phyloP scores from a whole-genome alignment of 2,888 invertebrate genomes.

The Neoaliturus tenellus region DNA sequence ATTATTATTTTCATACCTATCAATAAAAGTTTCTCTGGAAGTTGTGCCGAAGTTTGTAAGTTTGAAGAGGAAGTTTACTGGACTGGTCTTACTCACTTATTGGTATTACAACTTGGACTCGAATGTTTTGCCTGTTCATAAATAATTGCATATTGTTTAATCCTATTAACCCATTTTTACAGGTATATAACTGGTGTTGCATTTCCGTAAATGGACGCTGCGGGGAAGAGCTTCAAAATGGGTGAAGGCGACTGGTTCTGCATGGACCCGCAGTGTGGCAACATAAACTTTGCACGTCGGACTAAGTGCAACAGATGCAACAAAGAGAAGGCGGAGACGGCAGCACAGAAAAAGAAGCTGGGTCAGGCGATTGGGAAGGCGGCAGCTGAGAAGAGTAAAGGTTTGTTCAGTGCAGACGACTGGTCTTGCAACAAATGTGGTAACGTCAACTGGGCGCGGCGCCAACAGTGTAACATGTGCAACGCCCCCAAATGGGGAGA shows the following conservation, averaged over 20 bases:
- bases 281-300: conserved; percentile 93
- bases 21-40: too few species aligned
- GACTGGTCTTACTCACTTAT: too few species aligned
- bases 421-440: conserved; percentile 99
- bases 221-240: conserved; percentile 65
- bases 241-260: conserved; percentile 80
- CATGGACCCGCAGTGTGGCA: conserved; percentile 72
- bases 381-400: conserved; percentile 98
- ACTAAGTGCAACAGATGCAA: conserved; percentile 87
- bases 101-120: too few species aligned
- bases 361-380: conserved; percentile 98
- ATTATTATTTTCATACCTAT: too few species aligned
- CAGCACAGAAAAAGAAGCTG: conserved; percentile 84
- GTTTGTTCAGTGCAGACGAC: conserved; percentile 98
- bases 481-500: conserved; percentile 98
- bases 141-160: too few species aligned
- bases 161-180: too few species aligned
- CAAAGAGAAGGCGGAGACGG: conserved; percentile 72
- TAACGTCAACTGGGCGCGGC: conserved; percentile 99
- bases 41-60: too few species aligned
- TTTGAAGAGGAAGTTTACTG: too few species aligned
- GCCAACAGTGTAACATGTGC: conserved; percentile 98
- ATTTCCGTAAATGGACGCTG: conserved; percentile 4
- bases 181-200: background rate
- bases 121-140: too few species aligned